Evolutionary conservation across 2,113 vertebrate species (phyloP).

Genomic region (Galbula dea): DNA sequence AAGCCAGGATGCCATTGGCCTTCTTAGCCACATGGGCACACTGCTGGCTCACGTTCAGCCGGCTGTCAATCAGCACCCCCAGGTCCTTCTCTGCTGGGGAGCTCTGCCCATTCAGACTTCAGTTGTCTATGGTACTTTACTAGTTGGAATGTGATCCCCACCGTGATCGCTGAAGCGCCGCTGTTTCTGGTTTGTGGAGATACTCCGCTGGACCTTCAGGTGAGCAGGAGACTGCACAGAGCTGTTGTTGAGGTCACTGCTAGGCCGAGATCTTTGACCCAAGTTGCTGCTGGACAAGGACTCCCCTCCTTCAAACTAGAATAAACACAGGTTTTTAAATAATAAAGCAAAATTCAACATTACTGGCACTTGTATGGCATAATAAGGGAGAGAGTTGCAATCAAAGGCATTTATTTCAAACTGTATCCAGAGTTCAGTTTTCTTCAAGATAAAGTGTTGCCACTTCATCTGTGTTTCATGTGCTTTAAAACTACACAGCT

Average conservation of each 20-base stretch:
- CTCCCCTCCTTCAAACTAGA: slow-evolving; percentile 92
- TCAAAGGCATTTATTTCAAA: background rate
- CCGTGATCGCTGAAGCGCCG: slow-evolving; percentile 97
- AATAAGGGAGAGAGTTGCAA: background rate
- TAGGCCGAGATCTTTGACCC: slow-evolving; percentile 90
- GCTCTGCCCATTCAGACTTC: slow-evolving; percentile 70
- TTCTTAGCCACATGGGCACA: background rate
- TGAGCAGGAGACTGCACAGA: slow-evolving; percentile 93
- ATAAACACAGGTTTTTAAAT: background rate
- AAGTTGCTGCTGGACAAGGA: slow-evolving; percentile 86
- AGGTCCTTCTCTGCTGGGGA: too few species aligned
- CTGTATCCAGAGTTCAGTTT: background rate
- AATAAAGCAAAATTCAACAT: background rate
- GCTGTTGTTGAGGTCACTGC: slow-evolving; percentile 96
- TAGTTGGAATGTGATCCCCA: slow-evolving; percentile 78
- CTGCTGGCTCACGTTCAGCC: background rate
- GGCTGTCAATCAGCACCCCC: too few species aligned
- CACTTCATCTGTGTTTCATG: background rate
- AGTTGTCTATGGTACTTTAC: slow-evolving; percentile 66
- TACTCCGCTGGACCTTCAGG: slow-evolving; percentile 95
- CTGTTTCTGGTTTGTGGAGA: slow-evolving; percentile 97
- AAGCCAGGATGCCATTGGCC: background rate
- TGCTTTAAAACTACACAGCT: background rate
- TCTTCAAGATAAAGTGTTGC: background rate
- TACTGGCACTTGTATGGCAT: background rate